These are phyloP conservation scores for Osedax frankpressi DNA, from an alignment of 2,888 invertebrate genomes.

Conservation along the genomic window DNA sequence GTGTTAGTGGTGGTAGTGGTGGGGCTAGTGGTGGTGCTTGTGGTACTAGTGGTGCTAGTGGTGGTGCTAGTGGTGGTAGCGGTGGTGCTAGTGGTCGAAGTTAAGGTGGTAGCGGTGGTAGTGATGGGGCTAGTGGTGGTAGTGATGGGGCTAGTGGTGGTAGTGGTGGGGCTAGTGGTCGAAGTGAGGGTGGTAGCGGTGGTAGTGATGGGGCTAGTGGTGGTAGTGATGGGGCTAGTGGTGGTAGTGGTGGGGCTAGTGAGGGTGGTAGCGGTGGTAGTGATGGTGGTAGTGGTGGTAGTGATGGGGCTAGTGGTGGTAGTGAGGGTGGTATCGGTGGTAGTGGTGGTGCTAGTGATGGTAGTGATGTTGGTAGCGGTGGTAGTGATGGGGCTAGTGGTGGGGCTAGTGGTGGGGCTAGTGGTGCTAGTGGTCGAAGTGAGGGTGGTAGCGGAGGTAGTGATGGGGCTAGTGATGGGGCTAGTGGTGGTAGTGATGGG, in stretches of 20 bases:
- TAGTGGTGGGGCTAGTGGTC: neutral
- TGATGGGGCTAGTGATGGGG: neutral
- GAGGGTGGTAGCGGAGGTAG: neutral
- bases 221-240: neutral
- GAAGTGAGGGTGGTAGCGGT: neutral
- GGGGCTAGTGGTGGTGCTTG: neutral
- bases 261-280: neutral
- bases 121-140: neutral
- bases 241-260: neutral
- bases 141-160: neutral
- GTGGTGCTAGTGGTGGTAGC: neutral
- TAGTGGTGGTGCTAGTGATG: neutral
- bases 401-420: neutral
- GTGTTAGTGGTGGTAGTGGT: neutral
- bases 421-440: neutral
- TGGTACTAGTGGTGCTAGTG: neutral
- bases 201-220: neutral
- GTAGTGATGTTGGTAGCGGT: neutral
- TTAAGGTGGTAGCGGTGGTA: neutral
- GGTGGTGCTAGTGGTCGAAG: neutral
- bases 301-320: neutral
- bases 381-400: neutral
- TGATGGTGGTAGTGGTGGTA: neutral
- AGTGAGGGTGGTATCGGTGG: neutral
- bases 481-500: neutral